These are phyloP conservation scores for Phalera bucephala DNA, from an alignment of 2,888 invertebrate species.

Conservation along the genomic window DNA sequence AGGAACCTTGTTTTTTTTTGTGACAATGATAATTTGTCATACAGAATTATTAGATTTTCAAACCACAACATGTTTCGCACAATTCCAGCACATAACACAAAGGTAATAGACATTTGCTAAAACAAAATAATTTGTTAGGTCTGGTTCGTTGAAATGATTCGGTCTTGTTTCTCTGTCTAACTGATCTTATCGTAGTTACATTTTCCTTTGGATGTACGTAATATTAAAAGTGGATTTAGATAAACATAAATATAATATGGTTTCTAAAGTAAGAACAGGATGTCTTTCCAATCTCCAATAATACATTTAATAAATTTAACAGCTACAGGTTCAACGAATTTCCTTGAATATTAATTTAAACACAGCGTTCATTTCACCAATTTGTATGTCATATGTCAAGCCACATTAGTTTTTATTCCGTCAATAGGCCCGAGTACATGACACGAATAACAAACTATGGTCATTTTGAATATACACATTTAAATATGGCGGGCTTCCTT, in stretches of 20 bases:
- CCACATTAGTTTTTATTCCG: constrained; percentile 27
- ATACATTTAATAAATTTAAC: constrained; percentile 11
- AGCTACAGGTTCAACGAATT: constrained; percentile 27
- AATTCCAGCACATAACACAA: no score
- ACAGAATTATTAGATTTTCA: no score
- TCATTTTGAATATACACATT: constrained; percentile 17
- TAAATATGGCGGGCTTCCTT: constrained; percentile 20
- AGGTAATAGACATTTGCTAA: no score
- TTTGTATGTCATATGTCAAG: constrained; percentile 26
- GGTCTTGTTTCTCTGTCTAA: no score
- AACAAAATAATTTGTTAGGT: no score
- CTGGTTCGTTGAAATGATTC: no score
- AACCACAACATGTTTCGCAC: no score
- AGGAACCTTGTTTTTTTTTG: no score
- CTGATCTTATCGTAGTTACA: no score
- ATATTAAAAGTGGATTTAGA: no score
- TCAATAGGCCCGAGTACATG: constrained; percentile 21
- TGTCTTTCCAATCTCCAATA: constrained; percentile 1
- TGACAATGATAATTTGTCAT: no score
- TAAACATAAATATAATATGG: not conserved
- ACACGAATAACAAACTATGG: constrained; percentile 24
- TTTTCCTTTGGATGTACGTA: no score
- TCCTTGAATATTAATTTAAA: constrained; percentile 34
- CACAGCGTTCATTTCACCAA: constrained; percentile 19
- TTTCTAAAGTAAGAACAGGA: constrained; percentile 3